A percentile compares a stretch with the other conserved stretches of the same genome.
phyloP scores from a whole-genome alignment of 2,113 vertebrate species.

The Diphyllodes magnificus region DNA sequence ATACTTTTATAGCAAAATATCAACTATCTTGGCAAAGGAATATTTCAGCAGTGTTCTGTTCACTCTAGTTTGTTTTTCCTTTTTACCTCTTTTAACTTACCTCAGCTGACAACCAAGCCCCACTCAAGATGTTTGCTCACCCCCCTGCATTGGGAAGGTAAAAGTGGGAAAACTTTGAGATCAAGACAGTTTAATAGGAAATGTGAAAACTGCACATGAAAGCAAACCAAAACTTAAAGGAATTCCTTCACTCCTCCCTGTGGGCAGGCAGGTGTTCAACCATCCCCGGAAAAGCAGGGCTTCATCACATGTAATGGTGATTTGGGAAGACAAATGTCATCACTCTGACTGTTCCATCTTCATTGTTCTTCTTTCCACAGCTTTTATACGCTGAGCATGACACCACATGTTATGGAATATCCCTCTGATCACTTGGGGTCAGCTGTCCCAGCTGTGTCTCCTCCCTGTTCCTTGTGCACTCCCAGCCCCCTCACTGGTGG shows the following conservation, averaged over 20 bases:
- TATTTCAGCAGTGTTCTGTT: neutral
- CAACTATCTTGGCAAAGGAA: neutral
- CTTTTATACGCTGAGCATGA: neutral
- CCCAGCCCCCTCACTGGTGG: neutral
- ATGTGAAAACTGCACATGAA: neutral
- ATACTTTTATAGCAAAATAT: neutral
- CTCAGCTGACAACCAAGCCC: neutral
- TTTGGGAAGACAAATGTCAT: neutral
- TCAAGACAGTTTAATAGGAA: neutral
- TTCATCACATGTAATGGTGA: too few species aligned
- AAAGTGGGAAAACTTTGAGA: neutral
- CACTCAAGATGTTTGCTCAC: neutral
- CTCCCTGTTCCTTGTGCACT: neutral
- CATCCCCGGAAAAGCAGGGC: neutral
- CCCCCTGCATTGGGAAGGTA: neutral
- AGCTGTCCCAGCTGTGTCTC: neutral
- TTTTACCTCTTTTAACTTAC: neutral
- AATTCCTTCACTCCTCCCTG: neutral
- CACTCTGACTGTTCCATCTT: neutral
- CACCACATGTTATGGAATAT: neutral
- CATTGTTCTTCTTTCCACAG: neutral
- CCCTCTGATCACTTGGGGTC: neutral
- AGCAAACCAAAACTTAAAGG: neutral
- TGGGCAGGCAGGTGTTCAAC: neutral
- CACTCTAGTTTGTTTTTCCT: neutral